Conservation (phyloP, 2,113 vertebrate genomes). For the Ameiurus melas region DNA sequence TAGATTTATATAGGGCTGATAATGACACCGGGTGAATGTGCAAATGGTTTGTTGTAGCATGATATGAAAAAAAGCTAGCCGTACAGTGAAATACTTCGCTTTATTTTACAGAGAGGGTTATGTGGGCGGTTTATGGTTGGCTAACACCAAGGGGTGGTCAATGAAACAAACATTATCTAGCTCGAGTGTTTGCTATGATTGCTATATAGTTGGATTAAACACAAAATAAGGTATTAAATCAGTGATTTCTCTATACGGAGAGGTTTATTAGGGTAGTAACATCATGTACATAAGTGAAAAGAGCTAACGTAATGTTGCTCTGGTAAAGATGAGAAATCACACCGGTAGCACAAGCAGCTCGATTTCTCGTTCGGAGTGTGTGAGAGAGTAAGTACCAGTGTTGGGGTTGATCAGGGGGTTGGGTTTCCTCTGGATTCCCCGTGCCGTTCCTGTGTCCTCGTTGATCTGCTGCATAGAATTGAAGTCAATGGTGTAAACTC, state of each 20-base stretch:
- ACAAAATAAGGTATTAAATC: too few species aligned
- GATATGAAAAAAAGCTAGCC: background rate
- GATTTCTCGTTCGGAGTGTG: background rate
- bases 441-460: conserved; percentile 98
- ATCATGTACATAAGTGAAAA: background rate
- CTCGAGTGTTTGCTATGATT: background rate
- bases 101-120: too few species aligned
- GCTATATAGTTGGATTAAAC: background rate
- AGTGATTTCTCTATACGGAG: too few species aligned
- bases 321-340: background rate
- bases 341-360: background rate
- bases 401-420: conserved; percentile 96
- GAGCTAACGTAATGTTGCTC: background rate
- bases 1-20: background rate
- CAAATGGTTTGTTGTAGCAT: background rate
- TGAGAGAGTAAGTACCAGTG: conserved; percentile 75
- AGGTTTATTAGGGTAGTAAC: background rate
- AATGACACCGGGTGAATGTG: background rate
- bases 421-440: conserved; percentile 98
- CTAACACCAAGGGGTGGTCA: background rate
- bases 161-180: background rate
- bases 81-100: background rate
- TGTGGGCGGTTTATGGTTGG: too few species aligned
- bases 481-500: conserved; percentile 99
- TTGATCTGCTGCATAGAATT: conserved; percentile 99